Evolutionary conservation across 2,797 vertebrate species (phyloP).

Genomic region (Acanthornis magna): DNA sequence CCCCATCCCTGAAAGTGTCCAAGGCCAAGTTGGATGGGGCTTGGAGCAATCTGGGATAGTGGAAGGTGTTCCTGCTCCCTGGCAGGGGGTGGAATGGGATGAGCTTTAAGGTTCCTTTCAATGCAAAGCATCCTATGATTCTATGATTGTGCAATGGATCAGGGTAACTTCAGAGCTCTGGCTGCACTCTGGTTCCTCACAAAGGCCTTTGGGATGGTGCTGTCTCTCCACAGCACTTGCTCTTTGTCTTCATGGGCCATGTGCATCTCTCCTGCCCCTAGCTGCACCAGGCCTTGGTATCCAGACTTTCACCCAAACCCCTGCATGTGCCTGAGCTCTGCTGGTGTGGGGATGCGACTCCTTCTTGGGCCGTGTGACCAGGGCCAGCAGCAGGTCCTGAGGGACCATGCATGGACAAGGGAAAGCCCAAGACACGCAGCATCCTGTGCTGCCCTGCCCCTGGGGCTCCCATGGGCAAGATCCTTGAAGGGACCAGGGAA

Average conservation of each 20-base stretch:
- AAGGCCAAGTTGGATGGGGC: neutral
- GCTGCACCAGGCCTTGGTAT: neutral
- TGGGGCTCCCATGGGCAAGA: accelerated
- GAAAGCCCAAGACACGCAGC: neutral
- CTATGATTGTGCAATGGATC: neutral
- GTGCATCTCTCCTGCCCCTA: neutral
- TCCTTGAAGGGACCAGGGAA: neutral
- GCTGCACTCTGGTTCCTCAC: neutral
- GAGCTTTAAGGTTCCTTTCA: neutral
- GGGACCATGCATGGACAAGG: accelerated
- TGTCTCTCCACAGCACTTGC: neutral
- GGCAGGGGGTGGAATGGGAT: neutral
- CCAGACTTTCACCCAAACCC: neutral
- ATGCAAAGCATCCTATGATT: neutral
- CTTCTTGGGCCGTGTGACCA: accelerated
- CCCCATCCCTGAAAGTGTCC: neutral
- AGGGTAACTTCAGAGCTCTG: neutral
- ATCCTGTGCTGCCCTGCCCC: neutral
- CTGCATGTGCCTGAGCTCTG: neutral
- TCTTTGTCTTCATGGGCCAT: neutral
- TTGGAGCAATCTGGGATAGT: neutral
- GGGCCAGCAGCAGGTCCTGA: neutral
- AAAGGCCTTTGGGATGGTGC: neutral
- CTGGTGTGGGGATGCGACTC: neutral
- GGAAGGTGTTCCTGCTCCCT: neutral